phyloP scores from a whole-genome alignment of 2,113 vertebrate species.

The Lasiurus cinereus region DNA sequence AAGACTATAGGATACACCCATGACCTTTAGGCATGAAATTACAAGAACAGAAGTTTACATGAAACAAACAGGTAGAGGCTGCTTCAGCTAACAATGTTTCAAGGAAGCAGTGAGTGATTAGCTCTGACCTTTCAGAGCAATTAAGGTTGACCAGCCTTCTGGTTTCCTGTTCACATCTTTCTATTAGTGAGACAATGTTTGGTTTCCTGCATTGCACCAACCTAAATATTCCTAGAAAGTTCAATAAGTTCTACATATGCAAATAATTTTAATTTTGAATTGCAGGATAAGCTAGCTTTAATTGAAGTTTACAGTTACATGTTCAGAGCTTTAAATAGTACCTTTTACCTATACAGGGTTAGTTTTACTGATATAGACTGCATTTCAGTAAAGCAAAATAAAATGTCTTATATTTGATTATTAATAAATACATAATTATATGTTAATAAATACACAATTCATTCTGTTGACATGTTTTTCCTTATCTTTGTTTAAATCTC shows the following conservation, averaged over 20 bases:
- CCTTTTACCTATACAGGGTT: neutral
- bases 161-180: too few species aligned
- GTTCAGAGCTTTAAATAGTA: neutral
- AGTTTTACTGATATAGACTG: neutral
- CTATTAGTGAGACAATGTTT: too few species aligned
- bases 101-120: too few species aligned
- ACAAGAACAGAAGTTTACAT: too few species aligned
- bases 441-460: neutral
- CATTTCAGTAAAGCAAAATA: neutral
- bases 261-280: conserved; percentile 20
- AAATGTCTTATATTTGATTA: neutral
- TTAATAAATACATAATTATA: neutral
- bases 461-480: neutral
- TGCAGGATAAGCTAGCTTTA: neutral
- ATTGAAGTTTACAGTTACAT: neutral
- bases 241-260: neutral
- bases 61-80: too few species aligned
- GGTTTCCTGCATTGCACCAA: neutral
- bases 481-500: neutral
- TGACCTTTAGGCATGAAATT: too few species aligned
- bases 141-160: too few species aligned
- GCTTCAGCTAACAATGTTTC: too few species aligned
- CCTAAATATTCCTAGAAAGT: neutral
- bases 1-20: too few species aligned
- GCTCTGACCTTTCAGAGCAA: too few species aligned